Evolutionary conservation across 2,113 vertebrate species (phyloP).

Genomic region (Eira barbara): DNA sequence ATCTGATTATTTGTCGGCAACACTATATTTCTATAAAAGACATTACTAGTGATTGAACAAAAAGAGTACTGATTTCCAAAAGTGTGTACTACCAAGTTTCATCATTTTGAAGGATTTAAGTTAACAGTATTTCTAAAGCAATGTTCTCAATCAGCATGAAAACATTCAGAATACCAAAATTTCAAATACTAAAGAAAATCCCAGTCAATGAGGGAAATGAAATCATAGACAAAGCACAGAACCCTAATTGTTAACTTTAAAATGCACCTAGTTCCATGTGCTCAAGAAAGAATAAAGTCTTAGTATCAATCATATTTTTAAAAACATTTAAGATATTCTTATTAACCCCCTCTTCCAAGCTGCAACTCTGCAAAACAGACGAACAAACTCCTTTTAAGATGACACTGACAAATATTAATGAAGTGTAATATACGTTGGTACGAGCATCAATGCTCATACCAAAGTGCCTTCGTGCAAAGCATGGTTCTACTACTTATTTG

Average conservation of each 20-base stretch:
- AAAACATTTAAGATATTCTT: background rate
- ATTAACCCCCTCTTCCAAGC: background rate
- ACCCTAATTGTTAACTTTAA: background rate
- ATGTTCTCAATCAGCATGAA: background rate
- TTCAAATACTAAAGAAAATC: background rate
- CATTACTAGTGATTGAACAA: background rate
- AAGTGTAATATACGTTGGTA: background rate
- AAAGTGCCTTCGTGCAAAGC: background rate
- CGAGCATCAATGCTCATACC: background rate
- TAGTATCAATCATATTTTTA: background rate
- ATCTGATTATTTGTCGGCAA: background rate
- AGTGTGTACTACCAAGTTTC: background rate
- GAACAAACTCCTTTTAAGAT: background rate
- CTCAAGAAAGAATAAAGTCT: background rate
- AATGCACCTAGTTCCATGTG: background rate
- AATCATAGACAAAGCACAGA: background rate
- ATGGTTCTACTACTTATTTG: background rate
- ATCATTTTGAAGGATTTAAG: background rate
- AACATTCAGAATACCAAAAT: background rate
- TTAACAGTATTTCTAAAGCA: background rate
- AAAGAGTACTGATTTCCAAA: background rate
- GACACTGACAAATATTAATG: background rate
- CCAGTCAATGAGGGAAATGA: background rate
- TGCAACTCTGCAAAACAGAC: background rate
- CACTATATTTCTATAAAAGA: background rate